Evolutionary conservation across 1,140 invertebrate species (phyloP), one percentile per base, ranked within the genome.

Genomic region (Bombus terrestris): DNA sequence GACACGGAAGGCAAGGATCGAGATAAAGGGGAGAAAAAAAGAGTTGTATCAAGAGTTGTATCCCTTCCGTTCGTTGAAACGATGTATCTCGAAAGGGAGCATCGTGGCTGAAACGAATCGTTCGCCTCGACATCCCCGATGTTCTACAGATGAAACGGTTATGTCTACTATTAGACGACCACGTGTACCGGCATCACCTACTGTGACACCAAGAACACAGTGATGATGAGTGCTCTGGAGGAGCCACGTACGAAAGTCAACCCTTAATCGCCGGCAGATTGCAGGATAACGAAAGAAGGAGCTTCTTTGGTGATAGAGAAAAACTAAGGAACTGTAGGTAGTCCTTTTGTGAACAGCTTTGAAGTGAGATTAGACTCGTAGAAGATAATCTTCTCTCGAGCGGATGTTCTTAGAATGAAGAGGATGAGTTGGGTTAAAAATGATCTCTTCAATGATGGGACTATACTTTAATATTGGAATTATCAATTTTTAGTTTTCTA

Each of bases 91-190:
- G 35, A 80, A 73, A 80, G 53, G 71, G 41, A 74, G 15, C 66
- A 74, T 43, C 85, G 71, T 89, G 66, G 83, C 87, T 71, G 88
- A 77, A 62, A 86, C 81, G 80, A 89, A 89, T 89, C 88, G 75
- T 25, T 72, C 66, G 64, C 0, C 83, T 74, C 76, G 37, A n/a
- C 18, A 41, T 73, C 74, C 35, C 15, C 47, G 18, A 35, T 72
- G n/a, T 28, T 35, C 66, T 18, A 64, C 37, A 59, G 37, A 89
- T 47, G 47, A 82, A 64, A 59, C n/a, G 73, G 59, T 75, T 8
- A 64, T 85, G 68, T 72, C 35, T 37, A 4, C 68, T 80, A 73
- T 73, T 73, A 80, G 68, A 80, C 32, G 28, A 64, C 25, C 28
- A n/a, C 25, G 66, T 39, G 53, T 22, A 71, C 37, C 47, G 8